Evolutionary conservation across 2,797 vertebrate species (phyloP).

Genomic region (Anniella stebbinsi): DNA sequence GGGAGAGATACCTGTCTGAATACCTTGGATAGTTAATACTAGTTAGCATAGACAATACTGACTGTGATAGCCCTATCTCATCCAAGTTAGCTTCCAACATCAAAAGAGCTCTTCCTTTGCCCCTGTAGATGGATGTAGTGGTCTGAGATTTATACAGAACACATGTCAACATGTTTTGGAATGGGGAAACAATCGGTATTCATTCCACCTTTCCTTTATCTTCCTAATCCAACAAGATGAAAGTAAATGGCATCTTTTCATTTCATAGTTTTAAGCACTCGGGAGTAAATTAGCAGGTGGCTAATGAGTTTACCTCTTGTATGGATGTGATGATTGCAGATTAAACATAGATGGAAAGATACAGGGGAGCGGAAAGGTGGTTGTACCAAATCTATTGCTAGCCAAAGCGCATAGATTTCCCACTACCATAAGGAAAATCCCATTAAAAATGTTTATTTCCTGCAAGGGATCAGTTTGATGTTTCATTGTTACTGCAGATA

Average conservation of each 20-base stretch:
- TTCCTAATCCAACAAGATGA: constrained; percentile 16
- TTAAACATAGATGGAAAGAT: constrained; percentile 21
- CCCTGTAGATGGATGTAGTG: no score
- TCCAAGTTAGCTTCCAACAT: no score
- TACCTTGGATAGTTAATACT: background rate
- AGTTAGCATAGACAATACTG: background rate
- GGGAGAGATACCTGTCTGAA: background rate
- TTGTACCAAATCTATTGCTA: constrained; percentile 18
- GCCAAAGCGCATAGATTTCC: background rate
- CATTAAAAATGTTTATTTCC: constrained; percentile 29
- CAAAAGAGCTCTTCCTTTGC: background rate
- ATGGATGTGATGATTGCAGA: constrained; percentile 18
- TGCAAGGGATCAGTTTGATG: background rate
- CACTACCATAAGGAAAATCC: background rate
- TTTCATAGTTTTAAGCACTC: constrained; percentile 8
- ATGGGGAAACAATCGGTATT: constrained; percentile 1
- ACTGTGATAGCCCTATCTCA: background rate
- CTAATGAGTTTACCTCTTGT: constrained; percentile 32
- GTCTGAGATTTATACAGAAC: background rate
- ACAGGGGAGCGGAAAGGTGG: background rate
- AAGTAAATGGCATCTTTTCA: constrained; percentile 30
- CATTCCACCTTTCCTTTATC: constrained; percentile 12
- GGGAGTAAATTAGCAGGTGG: constrained; percentile 27
- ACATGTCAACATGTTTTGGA: background rate
- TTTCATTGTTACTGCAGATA: background rate